Evolutionary conservation across 2,888 invertebrate genomes (phyloP).

Genomic region (Diplolepis rosae): DNA sequence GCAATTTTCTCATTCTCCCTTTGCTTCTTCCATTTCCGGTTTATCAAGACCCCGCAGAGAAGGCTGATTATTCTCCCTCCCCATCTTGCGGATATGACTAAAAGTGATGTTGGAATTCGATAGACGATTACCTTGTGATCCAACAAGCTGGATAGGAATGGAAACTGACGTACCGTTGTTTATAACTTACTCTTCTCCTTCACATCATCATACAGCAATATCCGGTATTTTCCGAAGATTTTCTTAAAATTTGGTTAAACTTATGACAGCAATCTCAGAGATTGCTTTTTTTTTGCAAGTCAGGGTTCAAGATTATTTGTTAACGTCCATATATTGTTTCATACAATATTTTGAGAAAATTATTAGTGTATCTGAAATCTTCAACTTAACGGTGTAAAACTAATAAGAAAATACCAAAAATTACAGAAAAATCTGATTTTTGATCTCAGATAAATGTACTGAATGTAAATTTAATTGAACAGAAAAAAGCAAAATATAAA

Average conservation of each 20-base stretch:
- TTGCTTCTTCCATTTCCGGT: slow-evolving; percentile 15
- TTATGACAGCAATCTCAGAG: background rate
- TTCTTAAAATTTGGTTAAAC: background rate
- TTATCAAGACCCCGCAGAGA: slow-evolving; percentile 20
- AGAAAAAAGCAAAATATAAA: background rate
- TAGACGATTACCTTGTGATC: too few relatives aligned
- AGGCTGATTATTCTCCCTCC: slow-evolving; percentile 8
- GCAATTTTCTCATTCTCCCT: slow-evolving; percentile 25
- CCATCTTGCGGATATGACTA: slow-evolving; percentile 17
- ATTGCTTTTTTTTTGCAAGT: background rate
- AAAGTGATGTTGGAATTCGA: background rate
- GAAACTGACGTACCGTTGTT: background rate
- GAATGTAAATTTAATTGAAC: too few relatives aligned
- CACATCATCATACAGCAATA: slow-evolving; percentile 9
- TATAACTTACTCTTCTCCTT: background rate
- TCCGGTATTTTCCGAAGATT: slow-evolving; percentile 2
- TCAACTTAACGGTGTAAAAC: too few relatives aligned
- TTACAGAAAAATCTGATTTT: too few relatives aligned
- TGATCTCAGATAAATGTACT: too few relatives aligned
- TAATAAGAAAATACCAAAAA: too few relatives aligned
- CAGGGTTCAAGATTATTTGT: background rate
- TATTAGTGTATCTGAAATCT: too few relatives aligned
- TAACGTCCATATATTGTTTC: background rate
- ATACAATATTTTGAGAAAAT: too few relatives aligned
- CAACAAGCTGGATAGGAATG: background rate